Conservation (phyloP, 2,888 invertebrate species). For the Sphaerophoria taeniata region DNA sequence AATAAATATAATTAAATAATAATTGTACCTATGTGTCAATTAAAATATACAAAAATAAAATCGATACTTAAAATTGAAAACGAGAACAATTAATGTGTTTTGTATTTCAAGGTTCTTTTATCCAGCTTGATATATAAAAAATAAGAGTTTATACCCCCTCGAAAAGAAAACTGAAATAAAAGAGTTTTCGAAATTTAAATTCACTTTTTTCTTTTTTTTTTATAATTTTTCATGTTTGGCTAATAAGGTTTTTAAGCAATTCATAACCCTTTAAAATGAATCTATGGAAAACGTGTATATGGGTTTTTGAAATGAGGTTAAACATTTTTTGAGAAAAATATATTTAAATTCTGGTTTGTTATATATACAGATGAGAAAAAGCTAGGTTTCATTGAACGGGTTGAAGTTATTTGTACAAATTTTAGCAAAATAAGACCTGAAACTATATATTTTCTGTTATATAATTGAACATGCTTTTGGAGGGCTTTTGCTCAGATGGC, state of each 20-base stretch:
- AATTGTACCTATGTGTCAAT: conserved; percentile 20
- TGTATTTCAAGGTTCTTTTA: conserved; percentile 31
- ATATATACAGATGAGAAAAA: conserved; percentile 27
- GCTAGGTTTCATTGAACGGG: conserved; percentile 2
- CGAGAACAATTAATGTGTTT: conserved; percentile 60
- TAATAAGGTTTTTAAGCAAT: conserved; percentile 7
- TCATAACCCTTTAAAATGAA: conserved; percentile 24
- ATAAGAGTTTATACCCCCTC: conserved; percentile 47
- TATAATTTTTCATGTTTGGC: conserved; percentile 16
- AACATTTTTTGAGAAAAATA: conserved; percentile 31
- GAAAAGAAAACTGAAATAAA: conserved; percentile 50
- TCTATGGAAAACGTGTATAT: conserved; percentile 9
- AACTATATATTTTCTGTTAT: conserved; percentile 15
- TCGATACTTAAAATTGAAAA: not conserved
- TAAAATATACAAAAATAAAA: not conserved
- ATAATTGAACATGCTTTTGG: conserved; percentile 81
- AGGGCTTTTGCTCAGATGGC: conserved; percentile 78
- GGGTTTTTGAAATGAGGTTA: conserved; percentile 13
- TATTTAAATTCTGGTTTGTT: conserved; percentile 2
- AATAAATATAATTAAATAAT: conserved; percentile 48
- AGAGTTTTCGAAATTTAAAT: conserved; percentile 21
- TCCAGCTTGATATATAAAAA: conserved; percentile 43
- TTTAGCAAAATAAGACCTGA: conserved; percentile 55
- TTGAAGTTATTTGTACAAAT: not conserved
- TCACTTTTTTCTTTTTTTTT: not conserved